Percentiles rank a stretch among this genome's conserved stretches.
These are phyloP conservation scores for Tamias sibiricus DNA, from an alignment of 2,113 vertebrate genomes.

Conservation along the genomic window DNA sequence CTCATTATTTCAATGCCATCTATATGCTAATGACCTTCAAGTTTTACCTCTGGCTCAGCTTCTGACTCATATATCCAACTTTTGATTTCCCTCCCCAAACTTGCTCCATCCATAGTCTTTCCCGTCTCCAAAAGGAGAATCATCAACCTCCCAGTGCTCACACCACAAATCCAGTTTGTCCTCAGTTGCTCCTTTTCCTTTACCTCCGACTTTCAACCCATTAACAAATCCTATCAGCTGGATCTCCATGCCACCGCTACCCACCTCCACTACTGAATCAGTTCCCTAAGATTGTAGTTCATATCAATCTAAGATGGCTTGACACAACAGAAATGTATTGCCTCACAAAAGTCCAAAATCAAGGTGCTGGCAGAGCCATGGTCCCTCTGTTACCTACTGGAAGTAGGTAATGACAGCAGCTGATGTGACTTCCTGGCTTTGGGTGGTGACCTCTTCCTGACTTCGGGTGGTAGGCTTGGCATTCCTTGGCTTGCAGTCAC, in stretches of 20 bases:
- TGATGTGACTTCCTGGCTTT: background rate
- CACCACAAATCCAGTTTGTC: background rate
- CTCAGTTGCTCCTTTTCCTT: background rate
- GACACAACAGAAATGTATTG: background rate
- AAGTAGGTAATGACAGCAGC: too few species aligned
- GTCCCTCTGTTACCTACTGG: background rate
- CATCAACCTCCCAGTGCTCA: background rate
- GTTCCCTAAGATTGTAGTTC: background rate
- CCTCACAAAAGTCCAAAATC: background rate
- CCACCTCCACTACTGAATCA: background rate
- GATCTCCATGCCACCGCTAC: background rate
- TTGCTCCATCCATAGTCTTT: background rate
- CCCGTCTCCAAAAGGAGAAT: background rate
- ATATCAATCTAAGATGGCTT: background rate
- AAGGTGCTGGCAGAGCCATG: background rate
- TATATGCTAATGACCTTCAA: conserved; percentile 68
- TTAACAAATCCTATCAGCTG: background rate
- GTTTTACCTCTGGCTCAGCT: conserved; percentile 42
- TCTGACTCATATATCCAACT: conserved; percentile 60
- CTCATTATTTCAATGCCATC: conserved; percentile 58
- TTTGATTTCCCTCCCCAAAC: conserved; percentile 22
- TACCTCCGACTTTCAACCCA: background rate
- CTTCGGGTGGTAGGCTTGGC: background rate
- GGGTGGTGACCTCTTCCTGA: background rate
- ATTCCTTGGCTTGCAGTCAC: background rate